Conservation (phyloP, 2,888 invertebrate genomes). For the Choreutis nemorana region DNA sequence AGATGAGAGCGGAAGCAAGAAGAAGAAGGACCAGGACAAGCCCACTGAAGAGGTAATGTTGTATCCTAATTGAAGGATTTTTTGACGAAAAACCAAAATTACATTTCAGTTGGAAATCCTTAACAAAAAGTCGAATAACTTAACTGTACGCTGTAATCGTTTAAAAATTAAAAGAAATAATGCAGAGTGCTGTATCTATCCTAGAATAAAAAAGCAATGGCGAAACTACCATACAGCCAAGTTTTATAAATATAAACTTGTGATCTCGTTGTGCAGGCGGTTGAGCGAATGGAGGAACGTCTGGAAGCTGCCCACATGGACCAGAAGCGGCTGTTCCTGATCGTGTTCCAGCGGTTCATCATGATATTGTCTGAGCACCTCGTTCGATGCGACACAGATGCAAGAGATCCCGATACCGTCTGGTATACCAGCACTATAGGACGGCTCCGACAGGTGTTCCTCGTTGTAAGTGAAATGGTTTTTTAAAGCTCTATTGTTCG, state of each 20-base stretch:
- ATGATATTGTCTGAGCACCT: constrained; percentile 97
- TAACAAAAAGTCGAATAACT: too few relatives aligned
- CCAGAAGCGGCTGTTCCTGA: constrained; percentile 95
- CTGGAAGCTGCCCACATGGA: constrained; percentile 94
- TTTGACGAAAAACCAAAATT: too few relatives aligned
- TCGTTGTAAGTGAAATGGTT: constrained; percentile 79
- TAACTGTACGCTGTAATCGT: too few relatives aligned
- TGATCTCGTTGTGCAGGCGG: constrained; percentile 77
- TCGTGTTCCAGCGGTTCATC: constrained; percentile 97
- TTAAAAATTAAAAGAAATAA: too few relatives aligned
- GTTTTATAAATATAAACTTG: too few relatives aligned
- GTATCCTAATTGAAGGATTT: neutral
- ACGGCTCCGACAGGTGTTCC: constrained; percentile 92
- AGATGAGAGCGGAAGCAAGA: constrained; percentile 70
- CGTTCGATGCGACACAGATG: constrained; percentile 92
- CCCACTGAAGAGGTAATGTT: constrained; percentile 67
- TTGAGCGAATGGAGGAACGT: constrained; percentile 95
- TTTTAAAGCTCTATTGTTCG: too few relatives aligned
- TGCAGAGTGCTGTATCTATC: too few relatives aligned
- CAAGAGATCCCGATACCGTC: constrained; percentile 89
- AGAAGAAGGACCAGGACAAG: constrained; percentile 67
- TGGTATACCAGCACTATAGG: constrained; percentile 98
- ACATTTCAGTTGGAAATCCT: too few relatives aligned
- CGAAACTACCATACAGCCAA: too few relatives aligned
- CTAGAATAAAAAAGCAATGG: too few relatives aligned